Evolutionary conservation across 2,113 vertebrate genomes (phyloP).

Genomic region (Centropus unirufus): DNA sequence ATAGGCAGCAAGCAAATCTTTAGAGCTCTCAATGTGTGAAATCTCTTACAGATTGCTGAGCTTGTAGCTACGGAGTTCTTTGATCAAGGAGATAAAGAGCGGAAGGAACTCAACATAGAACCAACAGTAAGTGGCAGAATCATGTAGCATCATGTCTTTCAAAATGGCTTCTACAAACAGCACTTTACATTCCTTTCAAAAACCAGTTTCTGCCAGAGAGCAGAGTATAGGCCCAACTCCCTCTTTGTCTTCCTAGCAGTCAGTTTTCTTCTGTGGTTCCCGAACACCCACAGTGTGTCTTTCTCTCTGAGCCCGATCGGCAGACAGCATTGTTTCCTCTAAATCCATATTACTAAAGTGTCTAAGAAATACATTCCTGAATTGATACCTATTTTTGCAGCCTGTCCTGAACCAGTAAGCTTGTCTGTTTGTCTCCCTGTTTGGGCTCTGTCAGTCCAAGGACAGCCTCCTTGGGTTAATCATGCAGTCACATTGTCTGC

Average conservation of each 20-base stretch:
- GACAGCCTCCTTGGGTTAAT: neutral
- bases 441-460: neutral
- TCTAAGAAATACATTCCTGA: neutral
- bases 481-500: neutral
- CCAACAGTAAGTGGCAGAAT: slow-evolving; percentile 85
- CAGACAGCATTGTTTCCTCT: neutral
- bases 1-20: neutral
- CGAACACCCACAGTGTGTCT: neutral
- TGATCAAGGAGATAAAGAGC: slow-evolving; percentile 96
- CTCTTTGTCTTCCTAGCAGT: neutral
- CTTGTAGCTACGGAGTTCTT: slow-evolving; percentile 97
- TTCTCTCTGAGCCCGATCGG: neutral
- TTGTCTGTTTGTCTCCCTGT: neutral
- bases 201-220: neutral
- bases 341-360: neutral
- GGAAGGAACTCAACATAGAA: slow-evolving; percentile 93
- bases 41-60: slow-evolving; percentile 88
- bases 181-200: neutral
- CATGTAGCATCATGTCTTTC: neutral
- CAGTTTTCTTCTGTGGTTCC: neutral
- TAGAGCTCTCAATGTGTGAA: neutral
- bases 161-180: neutral
- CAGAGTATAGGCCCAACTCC: neutral
- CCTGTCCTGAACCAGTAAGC: neutral
- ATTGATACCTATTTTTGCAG: neutral